phyloP scores from a whole-genome alignment of 2,888 invertebrate species.

The Eremobia ochroleuca region DNA sequence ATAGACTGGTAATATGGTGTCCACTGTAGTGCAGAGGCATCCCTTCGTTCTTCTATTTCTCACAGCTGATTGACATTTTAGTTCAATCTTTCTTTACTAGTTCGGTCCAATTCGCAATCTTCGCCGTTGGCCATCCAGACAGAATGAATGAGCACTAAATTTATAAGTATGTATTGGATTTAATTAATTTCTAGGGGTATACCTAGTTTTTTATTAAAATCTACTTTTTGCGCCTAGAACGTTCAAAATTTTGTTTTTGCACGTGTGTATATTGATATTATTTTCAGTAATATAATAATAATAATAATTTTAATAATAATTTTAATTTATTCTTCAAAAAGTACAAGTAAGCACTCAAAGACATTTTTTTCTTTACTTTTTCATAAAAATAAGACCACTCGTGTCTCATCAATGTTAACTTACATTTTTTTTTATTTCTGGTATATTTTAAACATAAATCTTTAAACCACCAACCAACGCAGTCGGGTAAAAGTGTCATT shows the following conservation, averaged over 20 bases:
- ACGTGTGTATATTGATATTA: not conserved
- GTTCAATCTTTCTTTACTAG: too few relatives aligned
- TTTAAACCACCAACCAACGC: not conserved
- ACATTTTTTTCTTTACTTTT: not conserved
- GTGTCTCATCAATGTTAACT: not conserved
- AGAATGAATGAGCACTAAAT: too few relatives aligned
- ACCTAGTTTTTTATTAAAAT: not conserved
- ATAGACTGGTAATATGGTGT: too few relatives aligned
- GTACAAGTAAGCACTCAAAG: not conserved
- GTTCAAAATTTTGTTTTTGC: not conserved
- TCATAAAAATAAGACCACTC: not conserved
- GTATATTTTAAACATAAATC: not conserved
- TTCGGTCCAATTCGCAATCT: too few relatives aligned
- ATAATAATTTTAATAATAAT: too few relatives aligned
- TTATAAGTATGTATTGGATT: too few relatives aligned
- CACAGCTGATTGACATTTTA: too few relatives aligned
- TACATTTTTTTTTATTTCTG: not conserved
- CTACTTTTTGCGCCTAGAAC: not conserved
- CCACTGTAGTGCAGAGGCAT: too few relatives aligned
- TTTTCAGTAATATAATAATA: conserved; percentile 5
- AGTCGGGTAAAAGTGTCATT: not conserved
- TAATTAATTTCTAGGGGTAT: not conserved
- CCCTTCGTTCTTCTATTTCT: too few relatives aligned
- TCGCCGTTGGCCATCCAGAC: too few relatives aligned
- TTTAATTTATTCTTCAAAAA: too few relatives aligned